Evolutionary conservation across 2,113 vertebrate species (phyloP), one percentile per base, ranked within the genome.

Genomic region (Plectropomus leopardus): DNA sequence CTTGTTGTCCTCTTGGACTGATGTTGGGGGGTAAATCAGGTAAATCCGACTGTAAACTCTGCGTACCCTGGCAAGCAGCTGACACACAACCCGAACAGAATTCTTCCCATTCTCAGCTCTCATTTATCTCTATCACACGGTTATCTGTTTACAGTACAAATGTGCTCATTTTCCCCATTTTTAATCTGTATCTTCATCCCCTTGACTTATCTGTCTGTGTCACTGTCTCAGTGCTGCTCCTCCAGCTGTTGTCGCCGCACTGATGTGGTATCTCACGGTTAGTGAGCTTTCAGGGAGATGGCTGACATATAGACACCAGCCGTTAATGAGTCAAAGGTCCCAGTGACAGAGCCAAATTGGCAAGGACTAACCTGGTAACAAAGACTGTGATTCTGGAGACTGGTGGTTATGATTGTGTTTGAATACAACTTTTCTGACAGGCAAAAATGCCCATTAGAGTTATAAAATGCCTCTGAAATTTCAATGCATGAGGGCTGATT

Each of bases 41-140:
- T 77, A 76, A 84, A 87, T 87, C 76, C 14, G 5, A 50, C 32
- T 48, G 10, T 88, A 86, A 89, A 80, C 79, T 54, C 48, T 30
- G 45, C 19, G 4, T 42, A 65, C 23, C 5, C 32, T 17, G 23
- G 21, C 48, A 10, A 42, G 44, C 24, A 50, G 34, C 16, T 54
- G 17, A 59, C 45, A 54, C 47, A 7, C 1, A 44, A 4, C 24
- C 40, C n/a, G 58, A 40, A 51, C 44, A 24, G 26, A 78, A 42
- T 32, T 45, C 7, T 21, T 21, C 7, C 8, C 21, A 24, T 42
- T 63, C 64, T 30, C 16, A 34, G 28, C 32, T 54, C 47, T 48
- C n/a, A 44, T 64, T 50, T 51, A 48, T 71, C 3, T 40, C 1
- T 21, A 7, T 48, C 9, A 47, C 23, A 26, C 54, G 34, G 67